phyloP scores from a whole-genome alignment of 2,113 vertebrate genomes.

The Grammomys surdaster region DNA sequence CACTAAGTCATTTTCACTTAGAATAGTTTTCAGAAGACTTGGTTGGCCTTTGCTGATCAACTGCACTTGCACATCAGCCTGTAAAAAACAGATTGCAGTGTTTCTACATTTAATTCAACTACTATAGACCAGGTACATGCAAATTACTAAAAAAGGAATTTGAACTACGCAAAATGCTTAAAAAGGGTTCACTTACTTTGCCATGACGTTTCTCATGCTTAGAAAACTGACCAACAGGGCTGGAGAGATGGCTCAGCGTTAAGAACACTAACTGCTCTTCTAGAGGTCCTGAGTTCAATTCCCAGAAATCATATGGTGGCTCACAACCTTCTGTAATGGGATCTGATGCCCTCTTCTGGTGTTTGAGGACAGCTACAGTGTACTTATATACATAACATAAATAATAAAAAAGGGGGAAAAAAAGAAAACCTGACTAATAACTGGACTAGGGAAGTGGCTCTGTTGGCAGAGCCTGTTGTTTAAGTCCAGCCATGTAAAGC shows the following conservation, averaged over 20 bases:
- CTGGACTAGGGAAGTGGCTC: not conserved
- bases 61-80: conserved; percentile 89
- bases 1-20: conserved; percentile 83
- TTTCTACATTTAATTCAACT: not conserved
- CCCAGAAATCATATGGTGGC: too few species aligned
- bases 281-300: too few species aligned
- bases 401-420: too few species aligned
- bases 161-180: not conserved
- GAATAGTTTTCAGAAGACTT: conserved; percentile 86
- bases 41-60: conserved; percentile 81
- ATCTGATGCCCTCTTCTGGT: too few species aligned
- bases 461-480: not conserved
- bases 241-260: not conserved
- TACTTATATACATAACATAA: too few species aligned
- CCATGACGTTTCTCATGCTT: not conserved
- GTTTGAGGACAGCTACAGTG: too few species aligned
- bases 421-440: too few species aligned
- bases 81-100: not conserved
- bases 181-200: not conserved
- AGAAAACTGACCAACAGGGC: not conserved
- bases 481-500: too few species aligned
- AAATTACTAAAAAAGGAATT: not conserved
- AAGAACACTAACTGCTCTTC: too few species aligned
- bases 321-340: too few species aligned
- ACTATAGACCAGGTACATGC: conserved; percentile 5